These are phyloP conservation scores for Macrotrachela quadricornifera DNA, from an alignment of 1,140 invertebrate species.

Conservation along the genomic window DNA sequence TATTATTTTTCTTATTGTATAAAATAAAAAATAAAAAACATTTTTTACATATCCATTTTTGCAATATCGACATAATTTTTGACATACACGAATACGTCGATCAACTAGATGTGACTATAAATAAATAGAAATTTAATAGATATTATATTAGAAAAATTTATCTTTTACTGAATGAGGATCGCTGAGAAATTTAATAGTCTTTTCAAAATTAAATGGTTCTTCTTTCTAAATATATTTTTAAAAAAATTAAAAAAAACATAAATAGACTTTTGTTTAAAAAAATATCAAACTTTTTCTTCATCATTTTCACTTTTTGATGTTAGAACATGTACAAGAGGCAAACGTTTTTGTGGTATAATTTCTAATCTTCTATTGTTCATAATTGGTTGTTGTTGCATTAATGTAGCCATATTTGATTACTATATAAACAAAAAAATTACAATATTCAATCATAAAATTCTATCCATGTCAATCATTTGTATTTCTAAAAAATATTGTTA, in stretches of 20 bases:
- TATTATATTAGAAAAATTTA: neutral
- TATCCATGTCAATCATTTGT: too few relatives aligned
- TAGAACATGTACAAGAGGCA: too few relatives aligned
- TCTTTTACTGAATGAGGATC: slow-evolving; percentile 28
- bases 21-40: slow-evolving; percentile 14
- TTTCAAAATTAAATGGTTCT: slow-evolving; percentile 21
- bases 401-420: too few relatives aligned
- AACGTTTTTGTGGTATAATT: too few relatives aligned
- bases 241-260: neutral
- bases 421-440: too few relatives aligned
- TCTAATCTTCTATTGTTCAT: too few relatives aligned
- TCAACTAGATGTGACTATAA: slow-evolving; percentile 25
- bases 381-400: too few relatives aligned
- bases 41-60: slow-evolving; percentile 24
- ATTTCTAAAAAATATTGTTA: too few relatives aligned
- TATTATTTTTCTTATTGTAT: neutral
- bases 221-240: neutral
- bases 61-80: slow-evolving; percentile 22
- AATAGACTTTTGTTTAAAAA: neutral
- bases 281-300: too few relatives aligned
- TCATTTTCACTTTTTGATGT: too few relatives aligned
- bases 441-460: too few relatives aligned
- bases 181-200: slow-evolving; percentile 25
- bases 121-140: neutral
- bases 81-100: slow-evolving; percentile 23